Conservation (phyloP, 2,797 vertebrate species). For the Molothrus aeneus region DNA sequence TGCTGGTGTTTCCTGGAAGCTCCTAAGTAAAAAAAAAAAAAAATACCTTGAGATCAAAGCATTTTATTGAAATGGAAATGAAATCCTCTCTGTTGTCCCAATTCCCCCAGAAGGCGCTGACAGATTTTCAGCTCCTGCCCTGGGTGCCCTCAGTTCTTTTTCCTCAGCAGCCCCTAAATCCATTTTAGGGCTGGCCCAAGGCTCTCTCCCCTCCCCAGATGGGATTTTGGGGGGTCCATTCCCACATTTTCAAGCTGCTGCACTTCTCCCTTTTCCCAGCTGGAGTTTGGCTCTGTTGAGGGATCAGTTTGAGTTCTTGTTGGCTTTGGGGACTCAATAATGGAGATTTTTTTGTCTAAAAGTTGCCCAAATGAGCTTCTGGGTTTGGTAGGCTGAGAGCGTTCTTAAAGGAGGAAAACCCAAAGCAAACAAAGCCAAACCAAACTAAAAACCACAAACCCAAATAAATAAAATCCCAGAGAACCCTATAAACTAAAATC, state of each 20-base stretch:
- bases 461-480: too few species aligned
- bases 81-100: background rate
- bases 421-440: background rate
- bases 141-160: background rate
- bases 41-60: background rate
- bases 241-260: background rate
- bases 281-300: background rate
- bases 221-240: fast-evolving
- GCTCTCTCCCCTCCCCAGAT: fast-evolving
- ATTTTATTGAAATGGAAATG: background rate
- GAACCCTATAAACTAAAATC: background rate
- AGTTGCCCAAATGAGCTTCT: background rate
- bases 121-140: background rate
- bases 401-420: background rate
- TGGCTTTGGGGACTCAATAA: background rate
- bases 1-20: background rate
- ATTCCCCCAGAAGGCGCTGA: background rate
- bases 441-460: too few species aligned
- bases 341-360: fast-evolving
- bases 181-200: fast-evolving
- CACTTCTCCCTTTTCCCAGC: background rate
- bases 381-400: fast-evolving
- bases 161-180: background rate
- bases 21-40: background rate
- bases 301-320: background rate